Percentiles rank a stretch among this genome's conserved stretches.
Conservation (phyloP, 2,888 invertebrate species). For the Sarcophaga caerulescens region DNA sequence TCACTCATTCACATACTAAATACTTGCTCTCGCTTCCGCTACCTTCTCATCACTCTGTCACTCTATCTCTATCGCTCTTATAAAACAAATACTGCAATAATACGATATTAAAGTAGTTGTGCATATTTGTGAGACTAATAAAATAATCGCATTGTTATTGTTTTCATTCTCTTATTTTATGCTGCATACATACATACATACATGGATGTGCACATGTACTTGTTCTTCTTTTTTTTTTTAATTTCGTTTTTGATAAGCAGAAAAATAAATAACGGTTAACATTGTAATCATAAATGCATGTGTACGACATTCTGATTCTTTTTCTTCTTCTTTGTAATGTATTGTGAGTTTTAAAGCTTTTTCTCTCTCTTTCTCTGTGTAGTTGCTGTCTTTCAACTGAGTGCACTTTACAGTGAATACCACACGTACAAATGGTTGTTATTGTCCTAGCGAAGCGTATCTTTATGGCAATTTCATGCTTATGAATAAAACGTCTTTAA, state of each 20-base stretch:
- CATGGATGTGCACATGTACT: background rate
- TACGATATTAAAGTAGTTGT: slow-evolving; percentile 8
- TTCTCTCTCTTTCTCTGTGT: background rate
- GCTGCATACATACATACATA: background rate
- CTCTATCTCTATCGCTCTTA: no score
- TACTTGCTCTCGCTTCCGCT: no score
- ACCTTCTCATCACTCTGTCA: no score
- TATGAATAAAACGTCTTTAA: no score
- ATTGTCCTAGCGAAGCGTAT: no score
- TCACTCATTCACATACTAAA: no score
- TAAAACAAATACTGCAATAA: background rate
- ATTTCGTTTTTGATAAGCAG: background rate
- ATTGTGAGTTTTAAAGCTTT: background rate
- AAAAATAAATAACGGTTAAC: slow-evolving; percentile 17
- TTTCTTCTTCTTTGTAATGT: background rate
- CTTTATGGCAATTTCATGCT: no score
- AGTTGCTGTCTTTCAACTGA: no score
- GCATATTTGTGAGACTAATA: slow-evolving; percentile 41
- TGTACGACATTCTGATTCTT: background rate
- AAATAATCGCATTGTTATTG: slow-evolving; percentile 36
- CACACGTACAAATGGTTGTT: no score
- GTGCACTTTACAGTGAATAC: no score
- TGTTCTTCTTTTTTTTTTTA: background rate
- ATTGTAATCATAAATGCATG: background rate
- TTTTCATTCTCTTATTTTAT: background rate